Base-by-base conservation (phyloP, 2,113 vertebrate species). In the Nothocercus julius region DNA sequence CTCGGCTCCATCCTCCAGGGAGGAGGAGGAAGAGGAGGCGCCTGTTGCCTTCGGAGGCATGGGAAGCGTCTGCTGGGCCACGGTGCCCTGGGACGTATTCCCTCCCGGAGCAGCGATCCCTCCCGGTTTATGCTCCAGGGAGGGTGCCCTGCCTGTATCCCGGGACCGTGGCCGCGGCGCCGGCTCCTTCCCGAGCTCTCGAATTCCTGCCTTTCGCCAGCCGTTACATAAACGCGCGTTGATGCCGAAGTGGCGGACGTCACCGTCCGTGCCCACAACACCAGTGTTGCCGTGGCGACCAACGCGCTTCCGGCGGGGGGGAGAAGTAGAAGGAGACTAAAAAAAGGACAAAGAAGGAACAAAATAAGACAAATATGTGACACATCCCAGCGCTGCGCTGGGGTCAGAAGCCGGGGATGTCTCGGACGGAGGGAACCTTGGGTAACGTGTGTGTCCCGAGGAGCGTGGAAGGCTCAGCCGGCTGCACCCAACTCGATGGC, bases 251-350 rank as follows among this genome's bases (percentile, higher is more conserved):
- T 80, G 49, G 89, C 95, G 93, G 95, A 96, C 94, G 94, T 95
- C 94, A 96, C 73, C 45, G 95, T 94, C 97, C 95, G 93, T 96
- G 86, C 93, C 83, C 93, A 36, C 92, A 97, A 94, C 95, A 95
- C 96, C 96, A 94, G 69, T 91, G 94, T 96, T 96, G 86, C 97
- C 93, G 95, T 95, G 96, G 96, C 83, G 96, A 96, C 95, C 86
- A 92, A 92, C 47, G 66, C 97, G 95, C 89, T 97, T 96, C 96
- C 95, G 97, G 49, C 21, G 93, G 90, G 59, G 92, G 90, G 95
- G 84, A 93, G 94, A 95, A 96, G 96, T 96, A 92, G 93, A 93
- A 87, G 82, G 85, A 90, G 87, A 91, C 96, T 97, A 97, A 96
- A 97, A 97, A 97, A 96, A 96, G 95, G 94, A 95, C 93, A 93